phyloP scores from a whole-genome alignment of 2,888 invertebrate genomes.

The Patella depressa region DNA sequence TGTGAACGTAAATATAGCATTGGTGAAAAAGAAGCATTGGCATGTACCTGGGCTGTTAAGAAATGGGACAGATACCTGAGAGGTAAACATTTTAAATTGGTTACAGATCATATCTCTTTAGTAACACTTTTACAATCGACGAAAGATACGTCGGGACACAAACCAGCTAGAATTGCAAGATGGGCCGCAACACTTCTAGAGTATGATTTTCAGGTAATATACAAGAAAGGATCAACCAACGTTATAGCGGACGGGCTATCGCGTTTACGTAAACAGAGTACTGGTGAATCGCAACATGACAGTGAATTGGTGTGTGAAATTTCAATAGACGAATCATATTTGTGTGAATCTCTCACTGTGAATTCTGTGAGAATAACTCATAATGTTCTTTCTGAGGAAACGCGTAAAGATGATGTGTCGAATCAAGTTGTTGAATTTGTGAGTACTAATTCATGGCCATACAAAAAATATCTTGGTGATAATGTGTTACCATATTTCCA shows the following conservation, averaged over 20 bases:
- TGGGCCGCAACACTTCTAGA: background rate
- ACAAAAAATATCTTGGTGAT: no score
- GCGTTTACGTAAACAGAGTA: background rate
- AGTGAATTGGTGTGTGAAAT: no score
- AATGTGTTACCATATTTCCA: no score
- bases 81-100: background rate
- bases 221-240: background rate
- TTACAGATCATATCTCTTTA: background rate
- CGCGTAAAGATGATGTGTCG: no score
- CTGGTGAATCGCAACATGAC: background rate
- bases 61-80: no score
- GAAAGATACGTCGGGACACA: background rate
- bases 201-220: background rate
- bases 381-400: no score
- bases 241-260: background rate
- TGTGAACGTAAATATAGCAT: background rate
- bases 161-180: background rate
- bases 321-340: no score
- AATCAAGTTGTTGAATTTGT: no score
- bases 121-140: background rate
- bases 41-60: background rate
- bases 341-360: no score
- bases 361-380: no score
- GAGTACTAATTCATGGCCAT: no score
- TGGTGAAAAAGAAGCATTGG: background rate